These are phyloP conservation scores for Drosophila aff. DNA, from an alignment of 1,140 invertebrate genomes.

Conservation along the genomic window DNA sequence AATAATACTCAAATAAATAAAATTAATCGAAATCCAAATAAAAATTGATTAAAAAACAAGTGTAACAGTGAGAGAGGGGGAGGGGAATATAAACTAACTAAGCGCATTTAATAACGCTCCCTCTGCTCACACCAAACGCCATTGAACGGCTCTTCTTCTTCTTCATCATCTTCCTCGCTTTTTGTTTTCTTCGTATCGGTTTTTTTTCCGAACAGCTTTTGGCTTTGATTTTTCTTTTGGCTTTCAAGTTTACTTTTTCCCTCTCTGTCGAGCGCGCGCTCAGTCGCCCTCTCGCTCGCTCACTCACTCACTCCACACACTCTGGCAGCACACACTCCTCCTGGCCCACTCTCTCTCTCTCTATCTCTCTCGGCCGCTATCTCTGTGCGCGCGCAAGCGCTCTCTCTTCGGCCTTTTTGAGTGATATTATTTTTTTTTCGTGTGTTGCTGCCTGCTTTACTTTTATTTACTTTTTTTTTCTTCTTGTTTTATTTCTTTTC, in stretches of 20 bases:
- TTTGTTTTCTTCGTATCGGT: constrained; percentile 27
- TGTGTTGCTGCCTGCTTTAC: constrained; percentile 27
- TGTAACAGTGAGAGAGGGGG: background rate
- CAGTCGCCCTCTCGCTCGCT: constrained; percentile 21
- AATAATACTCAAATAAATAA: background rate
- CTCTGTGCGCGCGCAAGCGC: constrained; percentile 47
- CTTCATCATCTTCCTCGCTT: constrained; percentile 35
- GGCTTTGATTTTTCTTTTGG: constrained; percentile 82
- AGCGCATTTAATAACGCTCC: constrained; percentile 22
- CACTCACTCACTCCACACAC: constrained; percentile 16
- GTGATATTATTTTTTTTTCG: constrained; percentile 36
- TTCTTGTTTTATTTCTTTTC: constrained; percentile 40
- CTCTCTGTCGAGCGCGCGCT: constrained; percentile 28
- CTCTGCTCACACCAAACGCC: constrained; percentile 75
- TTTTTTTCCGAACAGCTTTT: constrained; percentile 70
- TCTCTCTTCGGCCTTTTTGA: constrained; percentile 52
- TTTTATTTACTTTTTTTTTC: constrained; percentile 38
- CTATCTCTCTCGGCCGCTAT: background rate
- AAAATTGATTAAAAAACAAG: background rate
- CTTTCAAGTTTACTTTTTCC: constrained; percentile 63
- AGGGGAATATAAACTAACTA: constrained; percentile 63
- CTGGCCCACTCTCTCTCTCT: constrained; percentile 57
- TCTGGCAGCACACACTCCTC: constrained; percentile 3
- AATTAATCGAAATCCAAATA: too few species aligned
- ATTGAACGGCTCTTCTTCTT: constrained; percentile 68